Evolutionary conservation across 2,797 vertebrate genomes (phyloP).

Genomic region (Chelidonichthys spinosus): DNA sequence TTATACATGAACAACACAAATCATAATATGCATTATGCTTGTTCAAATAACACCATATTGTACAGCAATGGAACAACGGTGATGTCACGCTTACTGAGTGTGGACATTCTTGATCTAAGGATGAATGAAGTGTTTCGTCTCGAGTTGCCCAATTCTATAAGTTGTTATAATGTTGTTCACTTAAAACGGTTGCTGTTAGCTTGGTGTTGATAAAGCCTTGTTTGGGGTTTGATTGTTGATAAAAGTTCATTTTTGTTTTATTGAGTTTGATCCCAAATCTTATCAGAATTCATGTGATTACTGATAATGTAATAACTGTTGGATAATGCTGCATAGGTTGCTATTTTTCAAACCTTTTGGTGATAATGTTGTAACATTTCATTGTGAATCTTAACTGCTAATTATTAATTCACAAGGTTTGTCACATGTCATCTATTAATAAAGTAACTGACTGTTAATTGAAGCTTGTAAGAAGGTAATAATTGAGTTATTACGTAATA

Average conservation of each 20-base stretch:
- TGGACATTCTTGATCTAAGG: slow-evolving; percentile 8
- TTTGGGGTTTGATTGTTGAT: slow-evolving; percentile 19
- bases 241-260: neutral
- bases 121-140: slow-evolving; percentile 26
- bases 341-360: slow-evolving; percentile 7
- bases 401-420: slow-evolving; percentile 30
- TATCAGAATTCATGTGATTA: slow-evolving; percentile 28
- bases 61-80: slow-evolving; percentile 52
- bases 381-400: slow-evolving; percentile 31
- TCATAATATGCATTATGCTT: slow-evolving; percentile 21
- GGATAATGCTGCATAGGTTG: slow-evolving; percentile 25
- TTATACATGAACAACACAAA: slow-evolving; percentile 35
- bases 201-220: slow-evolving; percentile 15
- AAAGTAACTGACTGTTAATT: slow-evolving; percentile 21
- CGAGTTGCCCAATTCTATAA: slow-evolving; percentile 22
- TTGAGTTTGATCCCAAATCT: slow-evolving; percentile 9
- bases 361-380: slow-evolving; percentile 13
- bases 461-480: slow-evolving; percentile 1
- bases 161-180: slow-evolving; percentile 22
- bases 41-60: slow-evolving; percentile 31
- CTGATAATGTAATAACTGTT: slow-evolving; percentile 39
- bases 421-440: slow-evolving; percentile 20
- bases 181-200: slow-evolving; percentile 19
- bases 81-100: slow-evolving; percentile 23
- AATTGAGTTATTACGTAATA: neutral